Evolutionary conservation across 2,888 invertebrate species (phyloP).

Genomic region (Labia minor): DNA sequence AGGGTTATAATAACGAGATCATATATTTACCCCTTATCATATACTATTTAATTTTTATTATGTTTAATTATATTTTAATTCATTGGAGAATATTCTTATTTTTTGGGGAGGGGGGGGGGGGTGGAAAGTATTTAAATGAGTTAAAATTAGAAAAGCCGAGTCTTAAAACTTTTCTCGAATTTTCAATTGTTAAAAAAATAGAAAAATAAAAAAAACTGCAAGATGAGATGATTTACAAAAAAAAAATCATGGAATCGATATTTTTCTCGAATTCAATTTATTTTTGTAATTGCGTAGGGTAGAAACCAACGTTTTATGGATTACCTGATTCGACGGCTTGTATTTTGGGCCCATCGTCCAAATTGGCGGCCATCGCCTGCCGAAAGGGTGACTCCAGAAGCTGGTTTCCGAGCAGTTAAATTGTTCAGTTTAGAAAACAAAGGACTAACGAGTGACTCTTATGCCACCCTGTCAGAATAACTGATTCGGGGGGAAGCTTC

Average conservation of each 20-base stretch:
- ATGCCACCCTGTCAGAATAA: background rate
- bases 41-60: too few species aligned
- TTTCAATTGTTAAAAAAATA: background rate
- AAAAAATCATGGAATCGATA: too few species aligned
- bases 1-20: too few species aligned
- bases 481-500: background rate
- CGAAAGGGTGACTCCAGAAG: background rate
- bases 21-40: too few species aligned
- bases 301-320: slow-evolving; percentile 24
- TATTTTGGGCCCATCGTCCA: slow-evolving; percentile 48
- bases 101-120: too few species aligned
- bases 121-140: too few species aligned
- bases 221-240: too few species aligned
- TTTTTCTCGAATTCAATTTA: too few species aligned
- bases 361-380: slow-evolving; percentile 14
- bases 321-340: slow-evolving; percentile 44
- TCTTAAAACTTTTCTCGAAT: background rate
- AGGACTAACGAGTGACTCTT: background rate
- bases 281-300: too few species aligned
- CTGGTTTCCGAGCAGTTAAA: slow-evolving; percentile 18
- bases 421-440: background rate
- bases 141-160: background rate
- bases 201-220: too few species aligned
- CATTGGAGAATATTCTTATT: too few species aligned
- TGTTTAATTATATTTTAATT: too few species aligned